phyloP scores from a whole-genome alignment of 1,140 invertebrate genomes.

The Cataglyphis hispanica region DNA sequence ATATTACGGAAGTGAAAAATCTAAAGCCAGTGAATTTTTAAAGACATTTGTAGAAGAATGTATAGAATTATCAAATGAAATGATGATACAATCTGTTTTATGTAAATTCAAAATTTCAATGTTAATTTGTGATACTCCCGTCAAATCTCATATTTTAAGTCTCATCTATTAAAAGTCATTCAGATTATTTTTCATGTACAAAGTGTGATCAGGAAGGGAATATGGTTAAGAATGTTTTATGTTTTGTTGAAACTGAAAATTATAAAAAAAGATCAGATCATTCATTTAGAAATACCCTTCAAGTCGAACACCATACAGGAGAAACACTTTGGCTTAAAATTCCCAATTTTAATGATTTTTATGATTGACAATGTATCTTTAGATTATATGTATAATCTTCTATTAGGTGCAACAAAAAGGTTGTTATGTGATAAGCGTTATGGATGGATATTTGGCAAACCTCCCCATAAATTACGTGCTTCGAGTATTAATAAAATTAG shows the following conservation, averaged over 20 bases:
- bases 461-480: slow-evolving; percentile 13
- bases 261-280: background rate
- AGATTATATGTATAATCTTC: background rate
- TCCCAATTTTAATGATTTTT: background rate
- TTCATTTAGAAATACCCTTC: slow-evolving; percentile 16
- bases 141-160: slow-evolving; percentile 14
- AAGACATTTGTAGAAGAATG: too few species aligned
- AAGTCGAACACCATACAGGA: slow-evolving; percentile 7
- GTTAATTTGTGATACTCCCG: slow-evolving; percentile 20
- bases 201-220: background rate
- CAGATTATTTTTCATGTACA: slow-evolving; percentile 7
- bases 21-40: too few species aligned
- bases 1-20: too few species aligned
- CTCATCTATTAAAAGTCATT: background rate
- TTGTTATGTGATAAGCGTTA: background rate
- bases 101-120: slow-evolving; percentile 20
- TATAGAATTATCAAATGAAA: background rate
- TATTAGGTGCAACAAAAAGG: slow-evolving; percentile 11
- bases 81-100: background rate
- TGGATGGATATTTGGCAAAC: slow-evolving; percentile 11
- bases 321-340: too few species aligned
- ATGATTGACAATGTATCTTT: slow-evolving; percentile 12
- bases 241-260: background rate
- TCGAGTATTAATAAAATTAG: background rate
- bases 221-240: background rate